Base-by-base conservation (phyloP, 2,113 vertebrate genomes). In the Tricholaema leucomelas region DNA sequence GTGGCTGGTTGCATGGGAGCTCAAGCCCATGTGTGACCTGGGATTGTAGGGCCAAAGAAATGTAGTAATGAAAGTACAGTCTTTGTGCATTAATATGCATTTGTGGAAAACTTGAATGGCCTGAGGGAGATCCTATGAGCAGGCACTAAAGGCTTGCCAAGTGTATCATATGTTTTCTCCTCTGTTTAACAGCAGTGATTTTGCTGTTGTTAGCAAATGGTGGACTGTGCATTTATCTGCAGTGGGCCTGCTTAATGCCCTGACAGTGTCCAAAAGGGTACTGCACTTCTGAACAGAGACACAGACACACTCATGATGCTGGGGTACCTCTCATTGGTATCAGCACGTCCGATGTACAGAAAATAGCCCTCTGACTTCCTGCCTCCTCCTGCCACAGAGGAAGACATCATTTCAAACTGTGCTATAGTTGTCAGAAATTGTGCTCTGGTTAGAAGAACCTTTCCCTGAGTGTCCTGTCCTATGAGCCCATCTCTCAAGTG, bases 11-110 rank as follows among this genome's bases (percentile, higher is more conserved):
- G 7, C 5, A 1, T 24, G 58, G 17, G 21, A 77, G 8, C 24
- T n/a, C 40, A 27, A 93, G 33, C 20, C 23, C 38, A 12, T 0
- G 0, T 23, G 40, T 38, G 46, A n/a, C 15, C n/a, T 73, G 50
- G 35, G 42, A 28, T 65, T 12, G 12, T 31, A 63, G 15, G 18
- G 42, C 61, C n/a, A 20, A 6, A 35, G 28, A 63, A 81, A 40
- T 67, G 18, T 10, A 38, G 30, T 66, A 72, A 46, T 73, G 12
- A 12, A 74, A 56, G 23, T 77, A 46, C 52, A 77, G 15, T 30
- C 50, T 82, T 73, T 33, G 33, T 64, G 19, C 15, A 28, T 82
- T 46, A 70, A 3, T 33, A 16, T 40, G 15, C 15, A 24, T 44
- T 71, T 85, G 23, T 71, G 16, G 17, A 85, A 27, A 13, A 28